Conservation (phyloP, 1,140 invertebrate genomes). For the Melipona quadrifasciata region DNA sequence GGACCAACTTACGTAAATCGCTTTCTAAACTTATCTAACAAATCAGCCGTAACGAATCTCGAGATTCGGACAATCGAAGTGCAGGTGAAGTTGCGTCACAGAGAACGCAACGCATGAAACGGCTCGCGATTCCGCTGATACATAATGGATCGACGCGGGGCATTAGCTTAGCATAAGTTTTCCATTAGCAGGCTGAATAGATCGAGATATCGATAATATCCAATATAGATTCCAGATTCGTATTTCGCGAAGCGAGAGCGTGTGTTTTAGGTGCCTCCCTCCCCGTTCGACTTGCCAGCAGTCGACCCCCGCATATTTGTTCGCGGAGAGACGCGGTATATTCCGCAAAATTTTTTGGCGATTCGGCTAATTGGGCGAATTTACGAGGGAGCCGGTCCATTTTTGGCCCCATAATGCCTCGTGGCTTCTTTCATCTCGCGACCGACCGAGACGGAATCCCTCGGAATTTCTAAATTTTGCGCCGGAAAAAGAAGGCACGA, state of each 20-base stretch:
- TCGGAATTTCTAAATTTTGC: slow-evolving; percentile 64
- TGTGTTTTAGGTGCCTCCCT: slow-evolving; percentile 52
- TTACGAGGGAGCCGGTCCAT: slow-evolving; percentile 63
- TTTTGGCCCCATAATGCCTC: slow-evolving; percentile 36
- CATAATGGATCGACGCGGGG: slow-evolving; percentile 70
- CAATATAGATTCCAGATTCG: slow-evolving; percentile 74
- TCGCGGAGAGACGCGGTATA: slow-evolving; percentile 14
- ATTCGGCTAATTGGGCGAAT: slow-evolving; percentile 74
- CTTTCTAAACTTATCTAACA: not conserved
- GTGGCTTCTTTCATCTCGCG: slow-evolving; percentile 17
- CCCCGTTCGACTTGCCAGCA: slow-evolving; percentile 14
- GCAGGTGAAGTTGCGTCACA: slow-evolving; percentile 34
- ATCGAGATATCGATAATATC: slow-evolving; percentile 76
- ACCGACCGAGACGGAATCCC: slow-evolving; percentile 48
- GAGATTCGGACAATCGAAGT: not conserved
- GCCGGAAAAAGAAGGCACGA: slow-evolving; percentile 23
- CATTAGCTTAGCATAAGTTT: slow-evolving; percentile 74
- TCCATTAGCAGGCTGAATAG: slow-evolving; percentile 75
- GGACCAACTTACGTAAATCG: not conserved
- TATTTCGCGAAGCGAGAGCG: slow-evolving; percentile 56
- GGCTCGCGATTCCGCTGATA: slow-evolving; percentile 62
- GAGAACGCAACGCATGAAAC: slow-evolving; percentile 55
- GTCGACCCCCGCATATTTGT: slow-evolving; percentile 22
- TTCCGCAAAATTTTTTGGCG: slow-evolving; percentile 63
- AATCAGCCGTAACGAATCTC: not conserved